A percentile compares a stretch with the other conserved stretches of the same genome.
phyloP scores from a whole-genome alignment of 2,888 invertebrate genomes.

The Dasysyrphus tricinctus region DNA sequence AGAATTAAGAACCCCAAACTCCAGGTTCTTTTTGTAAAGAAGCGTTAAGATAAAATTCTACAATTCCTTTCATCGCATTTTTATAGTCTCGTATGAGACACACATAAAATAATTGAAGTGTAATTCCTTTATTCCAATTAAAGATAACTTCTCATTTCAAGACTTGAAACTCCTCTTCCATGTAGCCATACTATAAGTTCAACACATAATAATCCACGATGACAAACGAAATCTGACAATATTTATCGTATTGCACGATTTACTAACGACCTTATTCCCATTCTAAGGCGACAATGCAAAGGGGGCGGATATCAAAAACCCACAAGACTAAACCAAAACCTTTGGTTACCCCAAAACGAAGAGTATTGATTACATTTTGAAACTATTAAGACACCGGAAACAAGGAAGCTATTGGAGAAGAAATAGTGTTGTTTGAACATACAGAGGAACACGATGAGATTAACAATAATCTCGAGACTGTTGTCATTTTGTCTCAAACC shows the following conservation, averaged over 20 bases:
- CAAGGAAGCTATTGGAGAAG: conserved; percentile 32
- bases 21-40: not conserved
- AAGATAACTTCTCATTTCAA: conserved; percentile 15
- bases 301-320: conserved; percentile 39
- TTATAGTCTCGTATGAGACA: not conserved
- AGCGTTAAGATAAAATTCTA: not conserved
- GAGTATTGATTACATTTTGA: conserved; percentile 66
- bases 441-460: conserved; percentile 37
- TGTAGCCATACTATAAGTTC: conserved; percentile 21
- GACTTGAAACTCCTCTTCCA: conserved; percentile 38
- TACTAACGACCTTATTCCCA: conserved; percentile 32
- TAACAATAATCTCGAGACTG: conserved; percentile 62
- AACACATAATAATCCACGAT: conserved; percentile 67
- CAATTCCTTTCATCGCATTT: conserved; percentile 3
- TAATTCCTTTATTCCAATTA: conserved; percentile 40
- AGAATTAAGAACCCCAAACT: not conserved
- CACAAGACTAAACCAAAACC: conserved; percentile 2
- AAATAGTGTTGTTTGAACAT: conserved; percentile 23
- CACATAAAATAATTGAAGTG: conserved; percentile 29
- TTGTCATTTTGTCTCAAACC: conserved; percentile 62
- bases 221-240: conserved; percentile 67
- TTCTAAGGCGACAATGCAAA: conserved; percentile 9
- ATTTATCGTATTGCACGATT: conserved; percentile 60
- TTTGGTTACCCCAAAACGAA: conserved; percentile 42
- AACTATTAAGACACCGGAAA: conserved; percentile 54